Conservation (phyloP, 2,113 vertebrate species). For the Sturnus vulgaris region DNA sequence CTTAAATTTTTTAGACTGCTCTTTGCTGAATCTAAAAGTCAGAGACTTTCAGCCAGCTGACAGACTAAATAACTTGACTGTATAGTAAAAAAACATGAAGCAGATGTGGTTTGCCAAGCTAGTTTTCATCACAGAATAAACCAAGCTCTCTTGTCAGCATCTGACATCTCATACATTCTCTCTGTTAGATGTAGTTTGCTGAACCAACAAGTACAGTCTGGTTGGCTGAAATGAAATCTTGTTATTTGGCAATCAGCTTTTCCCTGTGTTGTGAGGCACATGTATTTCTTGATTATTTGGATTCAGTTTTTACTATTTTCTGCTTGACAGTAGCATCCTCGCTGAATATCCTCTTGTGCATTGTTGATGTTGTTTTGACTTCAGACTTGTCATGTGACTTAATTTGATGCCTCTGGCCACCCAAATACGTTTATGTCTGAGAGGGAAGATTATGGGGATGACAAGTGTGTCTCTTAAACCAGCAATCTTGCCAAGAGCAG, state of each 20-base stretch:
- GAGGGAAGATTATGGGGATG: neutral
- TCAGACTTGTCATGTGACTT: neutral
- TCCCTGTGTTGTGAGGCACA: neutral
- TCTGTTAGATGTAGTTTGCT: neutral
- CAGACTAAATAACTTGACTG: neutral
- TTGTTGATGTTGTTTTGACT: neutral
- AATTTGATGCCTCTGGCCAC: neutral
- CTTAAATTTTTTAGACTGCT: neutral
- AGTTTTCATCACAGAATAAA: constrained; percentile 6
- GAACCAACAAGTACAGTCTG: neutral
- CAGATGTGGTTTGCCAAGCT: neutral
- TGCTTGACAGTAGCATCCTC: neutral
- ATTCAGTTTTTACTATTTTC: neutral
- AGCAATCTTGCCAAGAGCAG: neutral
- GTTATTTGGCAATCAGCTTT: neutral
- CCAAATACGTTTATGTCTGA: neutral
- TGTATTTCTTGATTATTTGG: neutral
- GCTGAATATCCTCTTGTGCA: neutral
- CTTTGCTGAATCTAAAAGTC: neutral
- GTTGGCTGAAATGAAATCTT: neutral
- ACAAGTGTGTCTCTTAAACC: neutral
- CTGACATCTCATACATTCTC: neutral
- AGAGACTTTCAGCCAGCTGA: neutral
- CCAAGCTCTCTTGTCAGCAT: neutral
- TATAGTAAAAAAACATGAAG: neutral